Base-by-base conservation (phyloP, 1,140 invertebrate species). In the Tetramorium parvispinum region DNA sequence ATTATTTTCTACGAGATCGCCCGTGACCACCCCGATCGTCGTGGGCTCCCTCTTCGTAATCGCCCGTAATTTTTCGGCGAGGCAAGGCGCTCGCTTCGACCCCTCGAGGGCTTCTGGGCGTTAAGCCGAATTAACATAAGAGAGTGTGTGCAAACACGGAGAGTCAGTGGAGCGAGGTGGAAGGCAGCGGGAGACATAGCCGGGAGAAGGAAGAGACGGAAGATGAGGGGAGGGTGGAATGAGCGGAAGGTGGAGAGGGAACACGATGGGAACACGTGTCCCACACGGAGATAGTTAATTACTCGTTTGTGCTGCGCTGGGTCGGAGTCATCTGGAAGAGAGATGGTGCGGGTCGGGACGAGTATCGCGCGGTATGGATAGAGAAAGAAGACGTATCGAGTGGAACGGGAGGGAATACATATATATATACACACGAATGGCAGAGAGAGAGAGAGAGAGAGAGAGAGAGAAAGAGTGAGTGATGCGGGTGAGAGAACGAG, bases 41-140 rank as follows among this genome's bases (percentile, higher is more conserved):
- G 61, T 85, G 77, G 51, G 73, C 66, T 49, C 68, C 75, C 87
- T 85, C 57, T 68, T 85, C 78, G 89, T 85, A 83, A 91, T 90
- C 86, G 89, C 73, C 89, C 87, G 92, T 93, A 92, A 93, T 93
- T 93, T 93, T 93, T 93, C 89, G 90, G 91, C 92, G 89, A 91
- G 65, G 73, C 53, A 89, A 89, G 88, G 89, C 89, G 53, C 78
- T 57, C 49, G 49, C 5, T 13, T 37, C 75, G 83, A 83, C 89
- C 88, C 79, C 88, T 90, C 89, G 70, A 82, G 89, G 93, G 92
- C 93, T 90, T 79, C 79, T 87, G 92, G 92, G 94, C 92, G 94
- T 94, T 93, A 94, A 95, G 94, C 92, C 92, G 93, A 95, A 95
- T 95, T 95, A 95, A 95, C 94, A 95, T 95, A 94, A 94, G 94